phyloP scores from a whole-genome alignment of 2,113 vertebrate genomes.

The Podilymbus podiceps region DNA sequence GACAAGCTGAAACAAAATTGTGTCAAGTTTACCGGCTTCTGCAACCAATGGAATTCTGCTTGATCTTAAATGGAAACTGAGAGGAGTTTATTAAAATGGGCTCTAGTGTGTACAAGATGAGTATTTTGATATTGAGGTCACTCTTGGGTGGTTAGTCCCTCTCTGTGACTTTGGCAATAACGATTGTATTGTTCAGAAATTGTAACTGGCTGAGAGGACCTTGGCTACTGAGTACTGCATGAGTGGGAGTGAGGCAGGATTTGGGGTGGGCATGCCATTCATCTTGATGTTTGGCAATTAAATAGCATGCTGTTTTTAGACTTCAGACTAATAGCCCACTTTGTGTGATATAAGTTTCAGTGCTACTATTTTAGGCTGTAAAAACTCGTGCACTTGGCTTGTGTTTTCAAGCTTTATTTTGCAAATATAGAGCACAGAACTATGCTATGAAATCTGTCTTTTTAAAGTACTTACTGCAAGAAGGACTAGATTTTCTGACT shows the following conservation, averaged over 20 bases:
- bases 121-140: neutral
- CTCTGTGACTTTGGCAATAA: neutral
- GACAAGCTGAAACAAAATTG: neutral
- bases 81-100: neutral
- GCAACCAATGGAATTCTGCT: neutral
- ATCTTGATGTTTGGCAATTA: neutral
- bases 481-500: constrained; percentile 19
- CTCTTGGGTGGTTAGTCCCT: neutral
- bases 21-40: neutral
- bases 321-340: neutral
- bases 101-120: neutral
- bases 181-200: neutral
- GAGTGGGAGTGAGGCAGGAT: neutral
- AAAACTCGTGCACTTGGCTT: neutral
- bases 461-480: neutral
- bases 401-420: neutral
- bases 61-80: neutral
- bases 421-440: neutral
- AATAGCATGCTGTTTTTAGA: neutral
- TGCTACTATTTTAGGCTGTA: neutral
- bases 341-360: neutral
- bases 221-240: neutral
- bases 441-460: neutral
- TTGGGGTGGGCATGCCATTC: neutral
- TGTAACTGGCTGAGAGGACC: neutral